These are phyloP conservation scores for Gastrophryne carolinensis DNA, from an alignment of 2,797 vertebrate species.

Conservation along the genomic window DNA sequence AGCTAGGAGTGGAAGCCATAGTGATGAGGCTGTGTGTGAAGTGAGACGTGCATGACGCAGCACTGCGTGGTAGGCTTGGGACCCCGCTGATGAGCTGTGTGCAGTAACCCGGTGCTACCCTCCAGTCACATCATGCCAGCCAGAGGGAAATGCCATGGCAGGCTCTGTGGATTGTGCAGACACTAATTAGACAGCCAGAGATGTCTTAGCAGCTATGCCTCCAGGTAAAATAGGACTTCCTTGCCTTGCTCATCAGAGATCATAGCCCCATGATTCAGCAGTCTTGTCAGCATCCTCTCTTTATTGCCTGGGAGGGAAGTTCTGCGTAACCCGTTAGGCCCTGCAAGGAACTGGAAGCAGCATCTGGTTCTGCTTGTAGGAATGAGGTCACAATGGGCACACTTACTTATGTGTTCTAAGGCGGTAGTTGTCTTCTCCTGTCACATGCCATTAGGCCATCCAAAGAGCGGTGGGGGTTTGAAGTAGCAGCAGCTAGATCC, in stretches of 20 bases:
- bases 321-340: constrained; percentile 22
- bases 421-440: background rate
- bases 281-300: constrained; percentile 1
- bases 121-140: constrained; percentile 18
- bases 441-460: background rate
- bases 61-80: constrained; percentile 23
- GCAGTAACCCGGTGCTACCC: constrained; percentile 33
- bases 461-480: background rate
- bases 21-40: background rate
- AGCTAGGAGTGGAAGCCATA: background rate
- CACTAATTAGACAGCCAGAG: constrained; percentile 21
- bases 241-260: constrained; percentile 1
- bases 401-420: background rate
- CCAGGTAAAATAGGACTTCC: constrained; percentile 16
- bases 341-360: background rate
- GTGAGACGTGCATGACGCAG: constrained; percentile 41
- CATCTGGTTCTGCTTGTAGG: background rate
- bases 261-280: constrained; percentile 34
- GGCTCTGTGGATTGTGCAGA: constrained; percentile 20
- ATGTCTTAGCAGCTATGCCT: constrained; percentile 9
- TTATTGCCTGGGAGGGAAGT: background rate
- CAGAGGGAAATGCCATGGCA: constrained; percentile 13
- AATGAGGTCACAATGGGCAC: background rate
- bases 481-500: background rate
- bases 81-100: constrained; percentile 20